Conservation (phyloP, 2,888 invertebrate species). For the Prosapia bicincta region DNA sequence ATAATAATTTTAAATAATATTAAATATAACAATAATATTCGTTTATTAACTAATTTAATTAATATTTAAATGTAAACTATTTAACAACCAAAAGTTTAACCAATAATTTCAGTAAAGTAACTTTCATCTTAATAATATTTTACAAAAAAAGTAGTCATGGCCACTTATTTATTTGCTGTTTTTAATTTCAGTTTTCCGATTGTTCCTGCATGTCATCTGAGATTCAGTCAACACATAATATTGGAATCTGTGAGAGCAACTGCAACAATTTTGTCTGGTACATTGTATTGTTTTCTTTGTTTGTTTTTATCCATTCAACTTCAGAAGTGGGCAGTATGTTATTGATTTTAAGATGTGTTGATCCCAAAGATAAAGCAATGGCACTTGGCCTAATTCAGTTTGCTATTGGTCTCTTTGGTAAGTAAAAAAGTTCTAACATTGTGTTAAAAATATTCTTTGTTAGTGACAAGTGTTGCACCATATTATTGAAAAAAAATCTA, state of each 20-base stretch:
- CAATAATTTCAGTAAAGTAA: no score
- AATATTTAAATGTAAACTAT: no score
- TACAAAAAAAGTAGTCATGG: no score
- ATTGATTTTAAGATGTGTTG: constrained; percentile 85
- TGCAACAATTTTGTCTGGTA: constrained; percentile 79
- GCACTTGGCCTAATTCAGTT: constrained; percentile 91
- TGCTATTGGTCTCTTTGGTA: constrained; percentile 84
- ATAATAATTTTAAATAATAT: no score
- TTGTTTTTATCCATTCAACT: constrained; percentile 89
- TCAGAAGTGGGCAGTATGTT: constrained; percentile 91
- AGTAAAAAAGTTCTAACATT: constrained; percentile 41
- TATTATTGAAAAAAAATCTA: no score
- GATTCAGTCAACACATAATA: constrained; percentile 54
- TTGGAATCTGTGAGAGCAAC: constrained; percentile 76
- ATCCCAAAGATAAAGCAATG: constrained; percentile 91
- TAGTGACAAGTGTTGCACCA: no score
- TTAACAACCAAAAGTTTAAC: no score
- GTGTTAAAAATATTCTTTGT: no score
- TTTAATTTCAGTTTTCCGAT: constrained; percentile 48
- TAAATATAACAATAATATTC: no score
- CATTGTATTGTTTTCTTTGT: constrained; percentile 75
- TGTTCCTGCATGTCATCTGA: constrained; percentile 49
- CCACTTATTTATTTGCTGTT: no score
- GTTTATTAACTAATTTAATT: no score
- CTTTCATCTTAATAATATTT: no score